Evolutionary conservation across 1,140 invertebrate species (phyloP).

Genomic region (Hermetia illucens): DNA sequence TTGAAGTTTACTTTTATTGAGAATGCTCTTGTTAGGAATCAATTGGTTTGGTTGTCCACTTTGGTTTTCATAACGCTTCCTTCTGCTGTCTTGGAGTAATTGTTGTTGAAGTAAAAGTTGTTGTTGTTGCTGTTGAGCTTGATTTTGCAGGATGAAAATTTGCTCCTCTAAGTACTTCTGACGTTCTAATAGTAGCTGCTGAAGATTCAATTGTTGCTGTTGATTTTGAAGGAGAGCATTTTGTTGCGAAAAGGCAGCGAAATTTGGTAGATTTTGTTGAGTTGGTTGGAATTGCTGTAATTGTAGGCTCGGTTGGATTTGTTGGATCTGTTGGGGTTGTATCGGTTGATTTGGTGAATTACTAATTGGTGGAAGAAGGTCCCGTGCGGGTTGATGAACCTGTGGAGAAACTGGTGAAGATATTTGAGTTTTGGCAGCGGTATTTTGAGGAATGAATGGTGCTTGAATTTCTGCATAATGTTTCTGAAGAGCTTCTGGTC

Average conservation of each 20-base stretch:
- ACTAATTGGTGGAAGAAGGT: too few species aligned
- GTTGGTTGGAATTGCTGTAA: slow-evolving; percentile 8
- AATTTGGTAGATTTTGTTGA: slow-evolving; percentile 7
- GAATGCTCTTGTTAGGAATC: slow-evolving; percentile 16
- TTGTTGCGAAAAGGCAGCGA: not conserved
- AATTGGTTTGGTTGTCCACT: slow-evolving; percentile 18
- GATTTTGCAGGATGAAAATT: slow-evolving; percentile 39
- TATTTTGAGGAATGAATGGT: too few species aligned
- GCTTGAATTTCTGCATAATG: too few species aligned
- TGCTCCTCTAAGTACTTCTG: slow-evolving; percentile 54
- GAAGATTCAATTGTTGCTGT: slow-evolving; percentile 15
- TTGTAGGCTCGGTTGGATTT: slow-evolving; percentile 8
- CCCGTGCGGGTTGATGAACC: too few species aligned
- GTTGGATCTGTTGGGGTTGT: slow-evolving; percentile 1
- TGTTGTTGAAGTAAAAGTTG: slow-evolving; percentile 48
- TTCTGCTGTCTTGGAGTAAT: slow-evolving; percentile 38
- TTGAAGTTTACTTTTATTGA: slow-evolving; percentile 14
- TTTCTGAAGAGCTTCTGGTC: too few species aligned
- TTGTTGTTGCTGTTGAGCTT: slow-evolving; percentile 53
- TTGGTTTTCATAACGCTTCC: slow-evolving; percentile 35
- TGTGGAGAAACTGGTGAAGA: too few species aligned
- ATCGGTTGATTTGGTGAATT: not conserved
- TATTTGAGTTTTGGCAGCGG: slow-evolving; percentile 5
- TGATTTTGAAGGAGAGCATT: slow-evolving; percentile 15
- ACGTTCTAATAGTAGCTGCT: slow-evolving; percentile 37